Evolutionary conservation across 1,140 invertebrate species (phyloP).

Genomic region (Drosophila jambulina): DNA sequence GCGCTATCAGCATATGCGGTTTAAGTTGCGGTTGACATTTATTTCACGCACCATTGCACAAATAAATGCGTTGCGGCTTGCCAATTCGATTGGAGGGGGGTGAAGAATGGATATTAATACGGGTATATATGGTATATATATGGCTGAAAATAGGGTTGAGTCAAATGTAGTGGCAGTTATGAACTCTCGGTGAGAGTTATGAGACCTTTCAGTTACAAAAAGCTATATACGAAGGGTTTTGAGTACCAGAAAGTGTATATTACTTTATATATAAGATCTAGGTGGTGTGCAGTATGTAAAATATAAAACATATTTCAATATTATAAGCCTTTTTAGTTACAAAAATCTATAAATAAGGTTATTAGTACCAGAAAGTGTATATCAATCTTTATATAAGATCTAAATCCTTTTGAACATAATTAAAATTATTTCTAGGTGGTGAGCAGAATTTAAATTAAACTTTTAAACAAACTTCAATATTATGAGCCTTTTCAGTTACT

Average conservation of each 20-base stretch:
- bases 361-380: too few relatives aligned
- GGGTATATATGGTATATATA: constrained; percentile 8
- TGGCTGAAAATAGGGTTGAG: constrained; percentile 3
- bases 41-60: constrained; percentile 80
- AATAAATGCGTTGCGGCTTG: constrained; percentile 79
- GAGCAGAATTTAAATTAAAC: neutral
- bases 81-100: constrained; percentile 52
- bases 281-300: neutral
- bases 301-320: too few relatives aligned
- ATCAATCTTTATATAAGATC: neutral
- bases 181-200: neutral
- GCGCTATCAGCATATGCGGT: constrained; percentile 81
- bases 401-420: neutral
- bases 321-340: neutral
- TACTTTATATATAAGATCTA: neutral
- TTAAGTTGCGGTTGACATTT: constrained; percentile 83
- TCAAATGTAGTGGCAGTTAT: constrained; percentile 12
- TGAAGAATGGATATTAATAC: constrained; percentile 6
- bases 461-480: neutral
- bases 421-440: neutral
- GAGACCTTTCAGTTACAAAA: neutral
- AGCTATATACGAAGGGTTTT: neutral
- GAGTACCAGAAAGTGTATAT: too few relatives aligned
- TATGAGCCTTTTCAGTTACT: too few relatives aligned
- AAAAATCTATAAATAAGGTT: neutral